Evolutionary conservation across 2,113 vertebrate genomes (phyloP).

Genomic region (Prionailurus bengalensis): DNA sequence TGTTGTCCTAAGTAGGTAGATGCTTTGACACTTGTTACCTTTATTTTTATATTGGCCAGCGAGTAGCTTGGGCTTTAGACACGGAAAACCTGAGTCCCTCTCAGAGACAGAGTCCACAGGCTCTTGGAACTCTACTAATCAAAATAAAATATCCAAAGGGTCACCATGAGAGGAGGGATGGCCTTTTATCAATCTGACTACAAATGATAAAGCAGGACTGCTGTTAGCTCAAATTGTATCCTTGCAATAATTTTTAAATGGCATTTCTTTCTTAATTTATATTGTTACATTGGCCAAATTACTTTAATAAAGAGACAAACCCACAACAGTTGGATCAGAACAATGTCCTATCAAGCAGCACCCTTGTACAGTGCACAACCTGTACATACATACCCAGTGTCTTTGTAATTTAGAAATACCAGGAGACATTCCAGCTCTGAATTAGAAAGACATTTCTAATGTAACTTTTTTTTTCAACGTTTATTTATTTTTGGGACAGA

Average conservation of each 20-base stretch:
- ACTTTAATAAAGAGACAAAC: not conserved
- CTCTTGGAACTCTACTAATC: not conserved
- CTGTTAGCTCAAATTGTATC: not conserved
- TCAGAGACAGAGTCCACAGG: not conserved
- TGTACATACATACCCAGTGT: not conserved
- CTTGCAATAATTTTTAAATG: not conserved
- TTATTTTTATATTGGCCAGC: not conserved
- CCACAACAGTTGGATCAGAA: not conserved
- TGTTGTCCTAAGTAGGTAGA: not conserved
- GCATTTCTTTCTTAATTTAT: not conserved
- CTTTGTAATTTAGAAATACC: not conserved
- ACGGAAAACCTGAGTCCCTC: not conserved
- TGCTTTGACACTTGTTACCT: not conserved
- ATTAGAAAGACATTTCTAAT: not conserved
- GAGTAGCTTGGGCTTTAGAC: not conserved
- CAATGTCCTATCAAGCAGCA: not conserved
- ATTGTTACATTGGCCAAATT: not conserved
- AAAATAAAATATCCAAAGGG: not conserved
- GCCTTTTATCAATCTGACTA: not conserved
- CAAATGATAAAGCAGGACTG: not conserved
- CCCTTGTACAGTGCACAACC: not conserved
- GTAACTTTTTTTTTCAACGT: not conserved
- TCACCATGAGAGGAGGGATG: not conserved
- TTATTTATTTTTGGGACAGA: no score
- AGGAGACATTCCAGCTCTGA: not conserved